Percentiles rank a stretch among this genome's conserved stretches.
phyloP scores from a whole-genome alignment of 2,797 vertebrate genomes.

The Spinibarbus caldwelli region DNA sequence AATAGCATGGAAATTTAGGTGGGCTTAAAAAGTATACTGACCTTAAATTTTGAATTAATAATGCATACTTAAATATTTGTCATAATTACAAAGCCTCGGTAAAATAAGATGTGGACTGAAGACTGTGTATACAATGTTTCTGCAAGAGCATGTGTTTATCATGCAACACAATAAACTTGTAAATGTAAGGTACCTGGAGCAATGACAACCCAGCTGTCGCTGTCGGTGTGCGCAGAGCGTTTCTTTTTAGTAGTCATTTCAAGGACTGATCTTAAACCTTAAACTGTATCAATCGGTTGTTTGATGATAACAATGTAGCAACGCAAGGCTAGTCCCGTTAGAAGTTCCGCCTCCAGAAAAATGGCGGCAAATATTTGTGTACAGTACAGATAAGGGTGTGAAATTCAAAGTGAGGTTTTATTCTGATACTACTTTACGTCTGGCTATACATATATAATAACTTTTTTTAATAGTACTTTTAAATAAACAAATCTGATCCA shows the following conservation, averaged over 20 bases:
- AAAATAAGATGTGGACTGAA: background rate
- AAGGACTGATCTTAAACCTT: background rate
- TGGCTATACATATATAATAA: background rate
- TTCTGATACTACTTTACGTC: background rate
- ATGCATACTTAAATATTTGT: background rate
- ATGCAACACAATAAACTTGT: background rate
- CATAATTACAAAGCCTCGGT: background rate
- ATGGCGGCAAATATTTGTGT: constrained; percentile 42
- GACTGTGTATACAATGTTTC: background rate
- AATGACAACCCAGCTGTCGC: constrained; percentile 80
- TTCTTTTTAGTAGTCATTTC: constrained; percentile 79
- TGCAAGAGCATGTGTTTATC: background rate
- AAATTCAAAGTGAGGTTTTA: background rate
- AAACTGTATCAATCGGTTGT: background rate
- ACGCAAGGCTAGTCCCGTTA: background rate
- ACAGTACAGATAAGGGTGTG: background rate
- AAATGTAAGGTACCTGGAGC: constrained; percentile 72
- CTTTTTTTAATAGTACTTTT: fast-evolving
- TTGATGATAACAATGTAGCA: background rate
- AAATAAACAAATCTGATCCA: background rate
- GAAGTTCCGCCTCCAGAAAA: background rate
- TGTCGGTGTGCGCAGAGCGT: constrained; percentile 62
- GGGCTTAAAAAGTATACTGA: background rate
- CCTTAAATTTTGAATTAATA: background rate
- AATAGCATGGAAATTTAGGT: background rate